Evolutionary conservation across 2,797 vertebrate genomes (phyloP).

Genomic region (Acanthiza pusilla): DNA sequence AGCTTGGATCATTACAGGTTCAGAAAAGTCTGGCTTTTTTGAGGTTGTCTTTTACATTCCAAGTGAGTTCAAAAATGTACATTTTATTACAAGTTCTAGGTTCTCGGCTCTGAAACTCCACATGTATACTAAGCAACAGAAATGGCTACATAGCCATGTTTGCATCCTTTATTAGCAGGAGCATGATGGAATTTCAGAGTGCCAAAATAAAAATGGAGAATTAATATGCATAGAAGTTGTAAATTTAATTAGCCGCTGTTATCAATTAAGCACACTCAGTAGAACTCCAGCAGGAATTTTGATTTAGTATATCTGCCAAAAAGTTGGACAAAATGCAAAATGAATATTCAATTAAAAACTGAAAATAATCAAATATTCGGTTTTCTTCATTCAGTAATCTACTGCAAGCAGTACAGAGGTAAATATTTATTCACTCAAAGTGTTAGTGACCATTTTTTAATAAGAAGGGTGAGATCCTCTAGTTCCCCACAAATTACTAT

Average conservation of each 20-base stretch:
- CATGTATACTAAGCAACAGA: neutral
- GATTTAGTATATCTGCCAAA: neutral
- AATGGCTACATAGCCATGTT: neutral
- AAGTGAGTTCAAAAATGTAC: neutral
- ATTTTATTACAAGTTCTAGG: neutral
- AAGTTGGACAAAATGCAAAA: neutral
- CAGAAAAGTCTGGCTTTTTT: neutral
- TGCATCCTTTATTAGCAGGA: neutral
- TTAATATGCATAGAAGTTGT: slow-evolving; percentile 19
- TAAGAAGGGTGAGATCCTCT: neutral
- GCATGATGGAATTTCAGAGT: neutral
- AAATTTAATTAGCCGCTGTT: slow-evolving; percentile 8
- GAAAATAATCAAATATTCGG: neutral
- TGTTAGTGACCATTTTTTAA: neutral
- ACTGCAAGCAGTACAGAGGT: neutral
- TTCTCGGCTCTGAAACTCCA: neutral
- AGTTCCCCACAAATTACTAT: neutral
- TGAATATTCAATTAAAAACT: slow-evolving; percentile 6
- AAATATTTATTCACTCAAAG: neutral
- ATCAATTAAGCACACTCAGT: slow-evolving; percentile 21
- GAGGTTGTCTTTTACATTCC: neutral
- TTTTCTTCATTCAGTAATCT: neutral
- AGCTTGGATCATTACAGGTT: neutral
- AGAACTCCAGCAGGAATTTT: neutral
- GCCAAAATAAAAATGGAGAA: slow-evolving; percentile 26